phyloP scores from a whole-genome alignment of 1,140 invertebrate species.

The Caenorhabditis elegans region WBcel235 BX284605.5:18679501-18680000 shows the following conservation, averaged over 20 bases:
- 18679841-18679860: no score
- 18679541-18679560: neutral
- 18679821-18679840: no score
- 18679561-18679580: neutral
- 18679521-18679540: slow-evolving; percentile 15
- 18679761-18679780: no score
- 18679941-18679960: no score
- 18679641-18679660: slow-evolving; percentile 16
- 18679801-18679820: neutral
- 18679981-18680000: no score
- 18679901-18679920: neutral
- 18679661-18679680: neutral
- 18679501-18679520: neutral
- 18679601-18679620: neutral
- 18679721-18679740: no score
- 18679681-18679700: no score
- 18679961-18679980: neutral
- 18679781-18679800: no score
- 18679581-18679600: slow-evolving; percentile 16
- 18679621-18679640: slow-evolving; percentile 11
- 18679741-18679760: neutral
- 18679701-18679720: no score
- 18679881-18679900: no score
- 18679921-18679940: no score
- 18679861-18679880: neutral